Base-by-base conservation (phyloP, 2,113 vertebrate genomes). In the Myotis brandtii region DNA sequence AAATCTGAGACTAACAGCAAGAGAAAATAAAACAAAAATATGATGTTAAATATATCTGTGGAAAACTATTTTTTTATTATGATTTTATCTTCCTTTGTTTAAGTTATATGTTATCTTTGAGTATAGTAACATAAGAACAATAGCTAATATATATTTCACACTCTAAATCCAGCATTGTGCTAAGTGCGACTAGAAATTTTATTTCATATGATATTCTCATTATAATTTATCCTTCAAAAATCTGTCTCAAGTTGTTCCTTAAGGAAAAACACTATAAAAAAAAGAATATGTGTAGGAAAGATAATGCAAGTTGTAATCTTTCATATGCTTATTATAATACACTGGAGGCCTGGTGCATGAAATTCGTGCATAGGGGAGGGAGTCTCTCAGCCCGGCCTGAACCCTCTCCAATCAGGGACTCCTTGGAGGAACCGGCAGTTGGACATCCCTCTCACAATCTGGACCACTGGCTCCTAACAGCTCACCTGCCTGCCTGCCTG, bases 281-380 rank as follows among this genome's bases (percentile, higher is more conserved):
- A 75, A 86, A 30, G 5, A 64, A 23, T 67, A 34, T 2, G 16
- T 56, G 73, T 82, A 73, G 18, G 70, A 83, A 90, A n/a, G 1
- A 1, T 75, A 92, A 54, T 46, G 0, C 20, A 95, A 88, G 23
- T 37, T 96, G 10, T 82, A 82, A 73, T 70, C 54, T 94, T 79
- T 75, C n/a, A 73, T 86, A 50, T 13, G 17, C 18, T 75, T 84
- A 87, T 86, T 83, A 94, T n/a, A 88, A 83, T 56, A 83, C 27
- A 79, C 43, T 43, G 8, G 43, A 43, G 43, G 43, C 43, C 43
- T 1, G 7, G 43, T 43, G 43, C 43, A 43, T 43, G 43, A 43
- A 43, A 43, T 43, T 43, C 43, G 6, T 43, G 43, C 7, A 8
- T 43, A 4, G 37, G 37, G 37, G 37, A 7, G 43, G 43, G 43